phyloP scores from a whole-genome alignment of 2,113 vertebrate species.

The Oryzias melastigma region DNA sequence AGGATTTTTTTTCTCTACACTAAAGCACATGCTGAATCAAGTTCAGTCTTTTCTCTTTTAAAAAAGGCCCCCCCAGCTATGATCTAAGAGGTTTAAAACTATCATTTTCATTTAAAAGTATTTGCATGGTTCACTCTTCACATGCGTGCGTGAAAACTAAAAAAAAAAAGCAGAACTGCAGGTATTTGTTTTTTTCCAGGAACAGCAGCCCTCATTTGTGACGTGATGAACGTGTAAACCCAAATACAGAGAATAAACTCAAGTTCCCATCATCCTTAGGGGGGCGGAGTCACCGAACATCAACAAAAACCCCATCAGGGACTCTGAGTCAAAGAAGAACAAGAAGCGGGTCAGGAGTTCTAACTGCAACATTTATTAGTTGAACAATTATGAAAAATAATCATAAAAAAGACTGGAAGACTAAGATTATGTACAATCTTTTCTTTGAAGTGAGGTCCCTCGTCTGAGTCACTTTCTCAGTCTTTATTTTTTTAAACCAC shows the following conservation, averaged over 20 bases:
- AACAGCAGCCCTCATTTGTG: constrained; percentile 15
- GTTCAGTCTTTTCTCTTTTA: no score
- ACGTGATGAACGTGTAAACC: neutral
- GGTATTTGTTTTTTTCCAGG: constrained; percentile 20
- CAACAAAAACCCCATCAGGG: no score
- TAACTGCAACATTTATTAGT: constrained; percentile 87
- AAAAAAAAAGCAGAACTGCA: constrained; percentile 20
- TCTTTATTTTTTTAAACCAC: constrained; percentile 58
- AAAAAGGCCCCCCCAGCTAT: no score
- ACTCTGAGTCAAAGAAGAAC: constrained; percentile 6
- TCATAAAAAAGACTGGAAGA: constrained; percentile 91
- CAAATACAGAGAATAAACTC: neutral
- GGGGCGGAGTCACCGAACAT: neutral
- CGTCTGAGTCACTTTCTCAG: constrained; percentile 68
- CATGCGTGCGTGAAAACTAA: neutral
- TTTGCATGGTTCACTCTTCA: no score
- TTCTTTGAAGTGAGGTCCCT: constrained; percentile 84
- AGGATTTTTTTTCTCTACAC: no score
- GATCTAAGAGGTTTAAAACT: no score
- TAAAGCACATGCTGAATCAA: no score
- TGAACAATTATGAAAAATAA: constrained; percentile 93
- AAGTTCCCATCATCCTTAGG: neutral
- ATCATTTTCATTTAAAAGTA: no score
- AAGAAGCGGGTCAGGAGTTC: constrained; percentile 16
- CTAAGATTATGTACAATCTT: constrained; percentile 89